These are phyloP conservation scores for Drosophila malerkotliana DNA, from an alignment of 1,140 invertebrate genomes.

Conservation along the genomic window DNA sequence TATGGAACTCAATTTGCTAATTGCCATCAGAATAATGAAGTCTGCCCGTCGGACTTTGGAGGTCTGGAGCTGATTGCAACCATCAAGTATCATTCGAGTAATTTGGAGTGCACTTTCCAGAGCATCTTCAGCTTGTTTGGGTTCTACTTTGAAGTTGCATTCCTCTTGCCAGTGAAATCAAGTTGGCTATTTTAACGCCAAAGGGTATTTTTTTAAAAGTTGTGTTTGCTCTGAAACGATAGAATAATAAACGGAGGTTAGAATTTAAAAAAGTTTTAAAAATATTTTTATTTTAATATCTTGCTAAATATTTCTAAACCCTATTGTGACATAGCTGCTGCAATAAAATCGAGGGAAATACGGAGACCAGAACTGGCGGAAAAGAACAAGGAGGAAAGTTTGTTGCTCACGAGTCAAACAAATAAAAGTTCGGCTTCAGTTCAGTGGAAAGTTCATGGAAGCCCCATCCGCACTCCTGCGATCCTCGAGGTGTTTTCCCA, in stretches of 20 bases:
- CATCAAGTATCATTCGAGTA: constrained; percentile 82
- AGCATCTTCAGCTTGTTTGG: constrained; percentile 46
- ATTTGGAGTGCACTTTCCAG: constrained; percentile 71
- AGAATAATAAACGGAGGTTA: neutral
- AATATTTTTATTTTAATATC: neutral
- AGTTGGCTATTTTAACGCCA: constrained; percentile 3
- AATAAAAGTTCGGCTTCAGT: constrained; percentile 74
- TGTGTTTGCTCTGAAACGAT: neutral
- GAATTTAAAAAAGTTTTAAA: neutral
- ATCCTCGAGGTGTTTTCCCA: constrained; percentile 70
- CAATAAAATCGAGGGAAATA: constrained; percentile 57
- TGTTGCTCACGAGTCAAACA: constrained; percentile 72
- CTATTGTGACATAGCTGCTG: constrained; percentile 37
- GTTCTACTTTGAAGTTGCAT: constrained; percentile 17
- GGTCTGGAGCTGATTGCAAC: constrained; percentile 60
- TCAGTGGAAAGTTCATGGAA: constrained; percentile 59
- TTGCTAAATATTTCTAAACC: constrained; percentile 3
- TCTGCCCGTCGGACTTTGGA: constrained; percentile 25
- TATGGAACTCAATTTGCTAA: constrained; percentile 80
- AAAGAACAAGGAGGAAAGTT: constrained; percentile 39
- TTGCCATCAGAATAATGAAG: constrained; percentile 82
- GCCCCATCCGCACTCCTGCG: constrained; percentile 14
- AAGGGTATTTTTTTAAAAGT: neutral
- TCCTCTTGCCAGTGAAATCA: neutral
- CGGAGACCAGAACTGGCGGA: constrained; percentile 7